Percentiles rank a stretch among this genome's conserved stretches.
These are phyloP conservation scores for Ceryle rudis DNA, from an alignment of 2,797 vertebrate species.

Conservation along the genomic window DNA sequence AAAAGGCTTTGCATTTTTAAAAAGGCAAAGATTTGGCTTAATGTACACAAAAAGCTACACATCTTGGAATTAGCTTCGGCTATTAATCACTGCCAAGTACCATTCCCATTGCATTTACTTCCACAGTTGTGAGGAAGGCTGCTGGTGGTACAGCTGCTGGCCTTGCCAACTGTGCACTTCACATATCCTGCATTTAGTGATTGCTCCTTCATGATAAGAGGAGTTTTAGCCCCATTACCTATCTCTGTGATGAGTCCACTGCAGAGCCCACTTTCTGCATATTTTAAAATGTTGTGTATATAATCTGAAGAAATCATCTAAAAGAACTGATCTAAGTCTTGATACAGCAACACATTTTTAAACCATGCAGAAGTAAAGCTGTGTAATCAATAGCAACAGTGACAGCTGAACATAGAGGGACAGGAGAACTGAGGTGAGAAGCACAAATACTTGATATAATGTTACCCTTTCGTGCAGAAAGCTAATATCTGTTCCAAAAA, in stretches of 20 bases:
- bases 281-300: background rate
- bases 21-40: background rate
- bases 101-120: background rate
- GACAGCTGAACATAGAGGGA: background rate
- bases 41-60: background rate
- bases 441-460: background rate
- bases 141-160: background rate
- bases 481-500: background rate
- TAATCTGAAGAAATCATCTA: background rate
- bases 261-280: background rate
- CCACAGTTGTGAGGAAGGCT: background rate
- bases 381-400: background rate
- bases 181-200: background rate
- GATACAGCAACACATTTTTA: background rate
- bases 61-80: background rate
- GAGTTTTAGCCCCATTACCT: background rate
- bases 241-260: background rate
- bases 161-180: background rate
- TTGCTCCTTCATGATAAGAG: rapidly evolving
- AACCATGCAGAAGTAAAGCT: background rate
- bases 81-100: background rate
- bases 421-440: background rate
- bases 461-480: background rate
- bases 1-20: background rate
- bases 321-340: background rate